phyloP scores from a whole-genome alignment of 2,797 vertebrate genomes.

The Megalops cyprinoides region DNA sequence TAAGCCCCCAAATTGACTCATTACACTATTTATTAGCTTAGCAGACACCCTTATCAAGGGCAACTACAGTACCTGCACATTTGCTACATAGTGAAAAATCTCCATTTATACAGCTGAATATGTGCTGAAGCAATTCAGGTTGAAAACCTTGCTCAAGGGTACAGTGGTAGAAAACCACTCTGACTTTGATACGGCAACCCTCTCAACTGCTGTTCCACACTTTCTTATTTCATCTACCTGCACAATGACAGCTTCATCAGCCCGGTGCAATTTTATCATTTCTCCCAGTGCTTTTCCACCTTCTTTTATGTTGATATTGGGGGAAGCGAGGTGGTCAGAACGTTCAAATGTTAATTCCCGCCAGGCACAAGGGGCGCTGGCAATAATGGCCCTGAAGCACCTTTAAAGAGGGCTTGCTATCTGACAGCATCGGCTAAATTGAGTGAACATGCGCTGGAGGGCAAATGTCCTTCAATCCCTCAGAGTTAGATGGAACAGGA shows the following conservation, averaged over 20 bases:
- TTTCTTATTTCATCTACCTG: no score
- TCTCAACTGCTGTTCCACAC: no score
- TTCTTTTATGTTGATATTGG: no score
- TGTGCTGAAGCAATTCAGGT: not conserved
- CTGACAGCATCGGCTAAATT: not conserved
- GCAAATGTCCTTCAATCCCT: not conserved
- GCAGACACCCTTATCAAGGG: not conserved
- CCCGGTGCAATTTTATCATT: no score
- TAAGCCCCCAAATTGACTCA: not conserved
- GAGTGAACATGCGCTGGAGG: not conserved
- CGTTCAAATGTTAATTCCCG: no score
- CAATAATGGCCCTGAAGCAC: no score
- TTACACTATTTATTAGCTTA: not conserved
- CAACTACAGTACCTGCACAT: not conserved
- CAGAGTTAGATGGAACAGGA: not conserved
- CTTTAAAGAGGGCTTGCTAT: not conserved
- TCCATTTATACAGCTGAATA: not conserved
- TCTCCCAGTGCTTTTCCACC: no score
- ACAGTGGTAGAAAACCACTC: not conserved
- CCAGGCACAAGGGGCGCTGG: not conserved
- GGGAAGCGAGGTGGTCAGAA: no score
- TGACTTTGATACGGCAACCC: not conserved
- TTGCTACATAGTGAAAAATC: not conserved
- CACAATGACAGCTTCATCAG: no score
- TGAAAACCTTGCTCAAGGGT: not conserved